Base-by-base conservation (phyloP, 2,113 vertebrate species). In the Megaceryle torquata region DNA sequence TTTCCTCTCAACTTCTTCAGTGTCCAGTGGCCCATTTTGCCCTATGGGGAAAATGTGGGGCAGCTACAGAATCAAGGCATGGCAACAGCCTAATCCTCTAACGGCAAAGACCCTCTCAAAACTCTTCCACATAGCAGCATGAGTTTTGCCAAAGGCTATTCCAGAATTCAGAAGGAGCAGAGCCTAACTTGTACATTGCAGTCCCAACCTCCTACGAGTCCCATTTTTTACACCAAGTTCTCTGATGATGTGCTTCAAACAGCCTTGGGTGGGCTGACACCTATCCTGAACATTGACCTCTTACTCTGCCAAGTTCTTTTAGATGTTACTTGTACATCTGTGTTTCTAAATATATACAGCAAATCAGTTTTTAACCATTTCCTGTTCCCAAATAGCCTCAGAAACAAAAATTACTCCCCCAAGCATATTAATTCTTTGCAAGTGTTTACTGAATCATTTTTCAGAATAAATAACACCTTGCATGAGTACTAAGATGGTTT, bases 401-500 rank as follows among this genome's bases (percentile, higher is more conserved):
- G 51, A 70, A 80, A 65, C 70, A 39, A 64, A 44, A 68, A 72
- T 5, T 6, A 74, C 28, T 78, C 17, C 10, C 56, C 13, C 13
- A 80, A 82, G 17, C 10, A n/a, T 2, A 13, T 70, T 83, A 37
- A 46, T 61, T 86, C 77, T 44, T 80, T 68, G 17, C 31, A 72
- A 89, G 18, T 48, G 19, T 64, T 54, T 78, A 43, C 43, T 94
- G 43, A 89, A 87, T 44, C 11, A 39, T 82, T 88, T 90, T 75
- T 87, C 86, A 64, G 61, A 91, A 84, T 75, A 79, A 94, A 95
- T 89, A 74, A 86, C 15, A 67, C 33, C 31, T 76, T 75, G 33
- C 39, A 19, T 60, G 50, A 95, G 14, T 46, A 28, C 53, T 84
- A 74, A 67, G 43, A 92, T 43, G 67, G 9, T 69, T 86, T 81